These are phyloP conservation scores for Fabriciana adippe DNA, from an alignment of 2,888 invertebrate species.

Conservation along the genomic window DNA sequence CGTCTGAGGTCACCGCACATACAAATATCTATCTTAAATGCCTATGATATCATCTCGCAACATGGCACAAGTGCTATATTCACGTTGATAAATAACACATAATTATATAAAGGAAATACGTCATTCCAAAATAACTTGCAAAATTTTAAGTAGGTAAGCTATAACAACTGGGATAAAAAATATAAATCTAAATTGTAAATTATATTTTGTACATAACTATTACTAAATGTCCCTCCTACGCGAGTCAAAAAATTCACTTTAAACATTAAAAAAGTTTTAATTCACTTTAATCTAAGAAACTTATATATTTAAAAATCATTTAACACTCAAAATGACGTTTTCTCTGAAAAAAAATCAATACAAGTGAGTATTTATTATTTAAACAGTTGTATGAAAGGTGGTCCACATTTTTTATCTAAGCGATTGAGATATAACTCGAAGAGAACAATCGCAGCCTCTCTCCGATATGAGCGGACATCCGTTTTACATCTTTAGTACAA, in stretches of 20 bases:
- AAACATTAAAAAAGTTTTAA: no score
- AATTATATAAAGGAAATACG: not conserved
- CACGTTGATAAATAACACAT: not conserved
- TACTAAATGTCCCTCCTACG: no score
- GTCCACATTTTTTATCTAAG: slow-evolving; percentile 30
- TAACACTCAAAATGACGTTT: no score
- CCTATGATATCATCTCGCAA: slow-evolving; percentile 25
- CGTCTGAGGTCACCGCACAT: slow-evolving; percentile 65
- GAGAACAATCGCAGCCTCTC: slow-evolving; percentile 63
- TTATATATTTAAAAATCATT: no score
- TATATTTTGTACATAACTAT: no score
- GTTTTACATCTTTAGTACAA: slow-evolving; percentile 51
- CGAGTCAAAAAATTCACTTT: no score
- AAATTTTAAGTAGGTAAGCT: no score
- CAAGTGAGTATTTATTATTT: not conserved
- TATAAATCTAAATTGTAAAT: no score
- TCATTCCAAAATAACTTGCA: not conserved
- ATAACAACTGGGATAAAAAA: no score
- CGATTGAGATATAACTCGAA: slow-evolving; percentile 35
- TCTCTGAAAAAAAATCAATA: no score
- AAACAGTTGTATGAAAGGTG: slow-evolving; percentile 16
- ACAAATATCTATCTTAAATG: slow-evolving; percentile 37
- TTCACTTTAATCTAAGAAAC: no score
- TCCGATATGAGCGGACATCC: slow-evolving; percentile 60
- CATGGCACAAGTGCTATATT: no score